Evolutionary conservation across 2,797 vertebrate species (phyloP).

Genomic region (Heterohyrax brucei): DNA sequence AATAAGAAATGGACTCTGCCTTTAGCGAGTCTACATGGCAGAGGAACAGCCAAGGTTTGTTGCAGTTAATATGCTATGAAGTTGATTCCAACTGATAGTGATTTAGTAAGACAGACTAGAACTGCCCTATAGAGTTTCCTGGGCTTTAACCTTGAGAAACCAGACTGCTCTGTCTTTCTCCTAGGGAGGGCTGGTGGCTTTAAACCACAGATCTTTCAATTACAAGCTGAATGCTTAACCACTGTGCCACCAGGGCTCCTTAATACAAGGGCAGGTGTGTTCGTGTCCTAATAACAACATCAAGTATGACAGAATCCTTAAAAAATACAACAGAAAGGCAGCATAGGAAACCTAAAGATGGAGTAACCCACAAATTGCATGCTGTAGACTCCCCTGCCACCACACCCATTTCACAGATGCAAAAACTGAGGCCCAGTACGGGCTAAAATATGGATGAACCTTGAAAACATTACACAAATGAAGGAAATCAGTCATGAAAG

Average conservation of each 20-base stretch:
- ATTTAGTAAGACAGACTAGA: not conserved
- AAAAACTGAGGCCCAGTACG: not conserved
- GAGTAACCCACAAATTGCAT: not conserved
- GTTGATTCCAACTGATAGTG: not conserved
- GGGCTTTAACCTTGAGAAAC: not conserved
- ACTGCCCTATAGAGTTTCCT: not conserved
- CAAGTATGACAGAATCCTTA: not conserved
- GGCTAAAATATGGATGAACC: not conserved
- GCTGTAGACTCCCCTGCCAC: not conserved
- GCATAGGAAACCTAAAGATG: not conserved
- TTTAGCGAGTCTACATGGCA: not conserved
- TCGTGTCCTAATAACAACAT: not conserved
- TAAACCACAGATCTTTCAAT: not conserved
- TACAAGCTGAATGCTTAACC: not conserved
- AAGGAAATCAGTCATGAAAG: not conserved
- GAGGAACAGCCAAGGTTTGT: not conserved
- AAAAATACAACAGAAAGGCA: not conserved
- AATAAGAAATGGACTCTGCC: conserved; percentile 14
- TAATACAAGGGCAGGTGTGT: not conserved
- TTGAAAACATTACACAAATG: not conserved
- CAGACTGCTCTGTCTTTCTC: not conserved
- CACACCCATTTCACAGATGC: not conserved
- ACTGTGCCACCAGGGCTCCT: not conserved
- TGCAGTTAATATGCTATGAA: not conserved
- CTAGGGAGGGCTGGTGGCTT: not conserved